phyloP scores from a whole-genome alignment of 2,113 vertebrate genomes.

The Gambusia affinis region DNA sequence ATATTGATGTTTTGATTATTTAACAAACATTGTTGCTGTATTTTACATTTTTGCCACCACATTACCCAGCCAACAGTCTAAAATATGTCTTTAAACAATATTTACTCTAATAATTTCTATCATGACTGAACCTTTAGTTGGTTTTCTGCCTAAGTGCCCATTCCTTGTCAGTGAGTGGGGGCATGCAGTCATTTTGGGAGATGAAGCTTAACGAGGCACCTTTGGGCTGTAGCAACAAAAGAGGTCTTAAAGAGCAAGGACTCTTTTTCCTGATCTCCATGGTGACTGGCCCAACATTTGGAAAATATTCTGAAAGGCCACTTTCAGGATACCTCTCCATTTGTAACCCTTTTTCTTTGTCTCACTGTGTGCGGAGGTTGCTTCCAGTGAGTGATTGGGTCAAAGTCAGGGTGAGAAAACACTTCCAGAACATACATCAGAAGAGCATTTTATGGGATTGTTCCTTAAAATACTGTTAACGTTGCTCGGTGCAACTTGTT shows the following conservation, averaged over 20 bases:
- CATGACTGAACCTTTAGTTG: neutral
- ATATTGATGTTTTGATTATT: neutral
- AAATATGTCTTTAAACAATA: neutral
- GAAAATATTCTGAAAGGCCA: conserved; percentile 64
- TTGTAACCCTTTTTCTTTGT: conserved; percentile 55
- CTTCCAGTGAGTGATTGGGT: conserved; percentile 35
- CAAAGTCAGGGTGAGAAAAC: conserved; percentile 22
- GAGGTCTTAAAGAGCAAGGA: conserved; percentile 57
- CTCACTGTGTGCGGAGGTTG: conserved; percentile 26
- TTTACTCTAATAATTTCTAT: neutral
- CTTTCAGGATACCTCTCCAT: conserved; percentile 54
- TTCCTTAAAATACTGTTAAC: neutral
- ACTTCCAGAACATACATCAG: neutral
- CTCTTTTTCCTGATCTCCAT: conserved; percentile 70
- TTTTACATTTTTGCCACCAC: neutral
- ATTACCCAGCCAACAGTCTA: neutral
- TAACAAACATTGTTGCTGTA: neutral
- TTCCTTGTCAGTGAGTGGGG: conserved; percentile 15
- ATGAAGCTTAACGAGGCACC: conserved; percentile 48
- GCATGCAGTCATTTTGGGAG: conserved; percentile 13
- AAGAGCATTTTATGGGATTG: neutral
- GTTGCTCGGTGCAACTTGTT: neutral
- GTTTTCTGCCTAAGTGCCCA: neutral
- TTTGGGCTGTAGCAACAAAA: conserved; percentile 60
- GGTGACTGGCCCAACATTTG: conserved; percentile 65